A percentile compares a stretch with the other conserved stretches of the same genome.
Conservation (phyloP, 1,140 invertebrate species). For the Brachystomella parvula region DNA sequence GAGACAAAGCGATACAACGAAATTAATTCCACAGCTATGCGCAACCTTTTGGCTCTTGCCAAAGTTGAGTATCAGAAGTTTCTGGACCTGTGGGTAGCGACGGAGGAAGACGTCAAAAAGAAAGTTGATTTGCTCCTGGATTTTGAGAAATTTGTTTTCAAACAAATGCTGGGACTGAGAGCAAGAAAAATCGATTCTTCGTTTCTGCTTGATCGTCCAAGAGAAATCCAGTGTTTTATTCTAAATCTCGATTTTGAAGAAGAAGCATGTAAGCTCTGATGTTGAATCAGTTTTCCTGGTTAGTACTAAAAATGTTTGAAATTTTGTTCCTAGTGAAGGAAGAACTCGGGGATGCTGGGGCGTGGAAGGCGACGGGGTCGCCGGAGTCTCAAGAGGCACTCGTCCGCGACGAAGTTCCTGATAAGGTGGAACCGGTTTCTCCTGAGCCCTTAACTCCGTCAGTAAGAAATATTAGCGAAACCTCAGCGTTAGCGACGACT, state of each 20-base stretch:
- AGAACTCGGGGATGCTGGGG: not conserved
- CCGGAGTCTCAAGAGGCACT: not conserved
- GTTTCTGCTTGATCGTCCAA: conserved; percentile 25
- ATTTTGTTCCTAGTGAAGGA: not conserved
- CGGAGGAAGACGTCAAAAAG: conserved; percentile 24
- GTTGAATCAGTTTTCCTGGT: not conserved
- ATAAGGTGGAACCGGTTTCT: not conserved
- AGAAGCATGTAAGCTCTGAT: not conserved
- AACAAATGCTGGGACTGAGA: conserved; percentile 22
- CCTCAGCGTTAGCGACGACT: not conserved
- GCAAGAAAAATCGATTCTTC: not conserved
- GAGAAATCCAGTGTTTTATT: conserved; percentile 19
- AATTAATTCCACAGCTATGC: not conserved
- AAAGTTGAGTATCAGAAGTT: conserved; percentile 24
- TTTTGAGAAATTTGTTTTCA: conserved; percentile 27
- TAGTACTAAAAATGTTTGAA: not conserved
- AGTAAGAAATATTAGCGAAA: not conserved
- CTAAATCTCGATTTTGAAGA: not conserved
- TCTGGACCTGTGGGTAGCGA: conserved; percentile 33
- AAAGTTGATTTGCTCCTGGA: conserved; percentile 25
- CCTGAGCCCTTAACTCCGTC: not conserved
- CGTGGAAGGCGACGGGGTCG: not conserved
- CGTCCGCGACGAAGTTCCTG: no score
- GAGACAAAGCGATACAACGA: conserved; percentile 27
- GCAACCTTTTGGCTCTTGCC: conserved; percentile 24